These are phyloP conservation scores for Calosoma granatense DNA, from an alignment of 1,140 invertebrate species.

Conservation along the genomic window DNA sequence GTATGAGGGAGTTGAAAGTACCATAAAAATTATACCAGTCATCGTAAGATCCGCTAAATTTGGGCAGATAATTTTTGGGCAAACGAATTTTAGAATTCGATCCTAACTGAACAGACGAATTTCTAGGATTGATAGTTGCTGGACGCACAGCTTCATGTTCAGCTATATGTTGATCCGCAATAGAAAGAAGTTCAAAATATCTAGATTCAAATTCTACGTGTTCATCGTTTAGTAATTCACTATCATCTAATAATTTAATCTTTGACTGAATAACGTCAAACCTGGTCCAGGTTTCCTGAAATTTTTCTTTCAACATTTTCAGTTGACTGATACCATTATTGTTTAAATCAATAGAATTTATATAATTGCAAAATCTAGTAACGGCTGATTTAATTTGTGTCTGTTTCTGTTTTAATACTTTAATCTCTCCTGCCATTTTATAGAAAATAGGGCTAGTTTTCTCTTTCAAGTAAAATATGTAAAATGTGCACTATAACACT, in stretches of 20 bases:
- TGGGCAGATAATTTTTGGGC: slow-evolving; percentile 23
- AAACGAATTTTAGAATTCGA: neutral
- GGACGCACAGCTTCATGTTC: neutral
- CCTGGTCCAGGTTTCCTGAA: neutral
- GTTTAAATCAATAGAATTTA: neutral
- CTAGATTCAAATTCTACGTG: neutral
- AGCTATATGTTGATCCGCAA: neutral
- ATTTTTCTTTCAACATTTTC: neutral
- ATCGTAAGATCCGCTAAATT: slow-evolving; percentile 24
- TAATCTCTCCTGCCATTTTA: no score
- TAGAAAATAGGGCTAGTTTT: no score
- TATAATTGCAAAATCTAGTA: no score
- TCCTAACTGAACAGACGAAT: neutral
- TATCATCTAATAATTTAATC: no score
- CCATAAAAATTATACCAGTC: no score
- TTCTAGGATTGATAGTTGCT: neutral
- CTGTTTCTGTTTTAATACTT: neutral
- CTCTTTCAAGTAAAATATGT: no score
- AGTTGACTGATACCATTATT: neutral
- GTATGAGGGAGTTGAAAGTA: slow-evolving; percentile 25
- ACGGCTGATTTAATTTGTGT: no score
- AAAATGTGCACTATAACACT: no score
- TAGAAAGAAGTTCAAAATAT: neutral
- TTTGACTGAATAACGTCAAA: neutral
- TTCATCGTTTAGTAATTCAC: neutral